Base-by-base conservation (phyloP, 30 jellyfish, hydroid and myxozoan species). In the Hydractinia symbiolongicarpus region DNA sequence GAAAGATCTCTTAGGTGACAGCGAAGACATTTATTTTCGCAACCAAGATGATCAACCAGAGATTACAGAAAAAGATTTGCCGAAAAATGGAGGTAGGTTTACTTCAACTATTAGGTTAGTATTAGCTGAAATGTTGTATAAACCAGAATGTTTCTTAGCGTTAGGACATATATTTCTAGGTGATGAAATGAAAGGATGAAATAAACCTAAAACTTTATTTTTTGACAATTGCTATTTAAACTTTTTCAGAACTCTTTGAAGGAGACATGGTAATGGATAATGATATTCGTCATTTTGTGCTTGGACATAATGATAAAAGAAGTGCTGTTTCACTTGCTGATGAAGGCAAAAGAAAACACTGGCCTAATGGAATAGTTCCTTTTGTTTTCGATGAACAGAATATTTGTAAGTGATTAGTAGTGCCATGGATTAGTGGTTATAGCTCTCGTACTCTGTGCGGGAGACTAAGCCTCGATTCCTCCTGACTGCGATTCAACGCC, bases 201-300 rank as follows among this genome's bases (percentile, higher is more conserved):
- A 30, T 30, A 30, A 30, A 30, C 44, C 44, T 30, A 30, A 30
- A 30, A 30, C 44, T 30, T 30, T 30, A 30, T 30, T 30, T 30
- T 30, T 30, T 30, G 44, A 30, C 44, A 30, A 30, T 30, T 30
- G 44, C 2, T 30, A 30, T 58, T 13, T 58, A 58, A 11, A 58
- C 19, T 11, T 17, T 58, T 58, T 66, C 58, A 91, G 99, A 93
- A 71, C 54, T 87, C 67, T 93, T 93, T 60, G 99, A 93, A 81
- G 99, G 99, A 7, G 99, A 93, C 79, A 93, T 93, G 86, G 94
- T 86, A 58, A 93, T 93, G 99, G 90, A 77, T 60, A 56, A 89
- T 5, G 82, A 67, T 6, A 61, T 93, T 51, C 80, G 99, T 7
- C 55, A 87, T 14, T 88, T 91, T 4, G 95, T 93, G 4, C 78